Evolutionary conservation across 2,797 vertebrate genomes (phyloP).

Genomic region (Meriones psammophilus): DNA sequence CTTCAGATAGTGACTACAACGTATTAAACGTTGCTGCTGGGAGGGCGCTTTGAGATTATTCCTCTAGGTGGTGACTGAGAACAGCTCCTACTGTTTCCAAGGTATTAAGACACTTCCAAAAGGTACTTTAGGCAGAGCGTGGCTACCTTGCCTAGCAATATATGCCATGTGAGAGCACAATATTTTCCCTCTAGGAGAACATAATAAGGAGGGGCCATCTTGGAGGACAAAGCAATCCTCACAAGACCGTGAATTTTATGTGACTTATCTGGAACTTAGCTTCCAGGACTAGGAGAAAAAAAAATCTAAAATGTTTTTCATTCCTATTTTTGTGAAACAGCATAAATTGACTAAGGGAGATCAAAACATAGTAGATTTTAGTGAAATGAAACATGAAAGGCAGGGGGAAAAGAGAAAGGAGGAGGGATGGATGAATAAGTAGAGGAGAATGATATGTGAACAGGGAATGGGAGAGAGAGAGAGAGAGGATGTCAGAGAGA

Average conservation of each 20-base stretch:
- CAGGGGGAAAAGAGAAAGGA: neutral
- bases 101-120: neutral
- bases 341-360: neutral
- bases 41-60: neutral
- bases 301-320: too few relatives aligned
- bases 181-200: too few relatives aligned
- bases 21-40: neutral
- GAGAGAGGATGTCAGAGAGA: neutral
- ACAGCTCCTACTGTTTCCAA: neutral
- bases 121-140: too few relatives aligned
- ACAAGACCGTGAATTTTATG: neutral
- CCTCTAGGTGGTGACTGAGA: neutral
- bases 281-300: neutral
- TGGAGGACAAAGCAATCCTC: neutral
- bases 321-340: neutral
- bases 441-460: accelerated
- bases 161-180: neutral
- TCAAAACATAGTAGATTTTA: neutral
- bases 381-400: neutral
- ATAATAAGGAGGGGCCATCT: neutral
- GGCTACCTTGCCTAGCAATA: too few relatives aligned
- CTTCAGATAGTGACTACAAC: neutral
- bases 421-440: too few relatives aligned
- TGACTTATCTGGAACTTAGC: neutral
- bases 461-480: too few relatives aligned